Evolutionary conservation across 2,888 invertebrate genomes (phyloP).

Genomic region (Thera obeliscata): DNA sequence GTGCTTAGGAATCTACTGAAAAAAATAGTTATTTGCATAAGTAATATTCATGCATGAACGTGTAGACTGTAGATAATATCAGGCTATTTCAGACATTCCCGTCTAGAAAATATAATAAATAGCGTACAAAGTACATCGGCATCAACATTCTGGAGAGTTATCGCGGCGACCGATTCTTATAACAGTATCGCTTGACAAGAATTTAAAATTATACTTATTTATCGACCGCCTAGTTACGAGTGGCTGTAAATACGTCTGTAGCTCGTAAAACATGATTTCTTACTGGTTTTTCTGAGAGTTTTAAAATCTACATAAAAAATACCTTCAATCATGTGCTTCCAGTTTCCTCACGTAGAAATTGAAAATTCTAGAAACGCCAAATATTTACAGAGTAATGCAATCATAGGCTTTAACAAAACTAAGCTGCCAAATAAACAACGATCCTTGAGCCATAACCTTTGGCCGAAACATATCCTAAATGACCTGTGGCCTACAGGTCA

Average conservation of each 20-base stretch:
- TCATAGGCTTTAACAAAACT: too few species aligned
- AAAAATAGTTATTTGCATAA: too few species aligned
- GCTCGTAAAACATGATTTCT: conserved; percentile 6
- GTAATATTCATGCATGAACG: neutral
- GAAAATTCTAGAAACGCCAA: too few species aligned
- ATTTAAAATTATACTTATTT: conserved; percentile 14
- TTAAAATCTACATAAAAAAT: too few species aligned
- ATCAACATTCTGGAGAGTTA: conserved; percentile 16
- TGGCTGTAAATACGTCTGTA: conserved; percentile 7
- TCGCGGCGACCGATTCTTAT: neutral
- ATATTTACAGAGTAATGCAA: too few species aligned
- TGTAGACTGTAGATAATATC: neutral
- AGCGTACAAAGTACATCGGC: conserved; percentile 15
- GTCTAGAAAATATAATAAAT: conserved; percentile 17
- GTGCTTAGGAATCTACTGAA: too few species aligned
- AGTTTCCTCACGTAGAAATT: too few species aligned
- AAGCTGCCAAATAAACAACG: too few species aligned
- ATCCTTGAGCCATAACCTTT: too few species aligned
- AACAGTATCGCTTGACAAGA: conserved; percentile 19
- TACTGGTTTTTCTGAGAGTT: neutral
- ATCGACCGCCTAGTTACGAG: conserved; percentile 8
- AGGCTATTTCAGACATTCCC: conserved; percentile 2
- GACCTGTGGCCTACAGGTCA: too few species aligned
- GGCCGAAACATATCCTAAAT: too few species aligned
- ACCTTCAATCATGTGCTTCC: too few species aligned